These are phyloP conservation scores for Dexiosoma caninum DNA, from an alignment of 2,888 invertebrate genomes.

Conservation along the genomic window DNA sequence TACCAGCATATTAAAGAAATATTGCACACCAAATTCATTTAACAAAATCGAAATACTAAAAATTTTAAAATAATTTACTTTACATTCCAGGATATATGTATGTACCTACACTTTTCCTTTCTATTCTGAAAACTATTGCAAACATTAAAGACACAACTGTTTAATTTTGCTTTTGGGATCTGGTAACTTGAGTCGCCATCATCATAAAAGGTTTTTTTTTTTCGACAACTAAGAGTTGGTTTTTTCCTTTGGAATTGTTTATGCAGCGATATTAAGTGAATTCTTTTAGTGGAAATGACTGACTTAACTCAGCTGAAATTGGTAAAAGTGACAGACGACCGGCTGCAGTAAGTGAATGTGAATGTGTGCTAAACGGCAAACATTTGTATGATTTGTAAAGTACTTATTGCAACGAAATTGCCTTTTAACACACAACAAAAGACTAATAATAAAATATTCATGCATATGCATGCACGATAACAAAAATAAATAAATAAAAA, in stretches of 20 bases:
- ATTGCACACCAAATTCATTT: no score
- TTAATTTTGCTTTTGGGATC: not conserved
- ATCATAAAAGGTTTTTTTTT: not conserved
- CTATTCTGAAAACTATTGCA: no score
- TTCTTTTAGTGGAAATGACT: constrained; percentile 47
- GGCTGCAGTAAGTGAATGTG: not conserved
- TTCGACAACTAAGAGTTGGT: not conserved
- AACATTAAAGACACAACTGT: not conserved
- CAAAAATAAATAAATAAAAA: not conserved
- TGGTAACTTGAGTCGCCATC: constrained; percentile 25
- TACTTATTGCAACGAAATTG: constrained; percentile 46
- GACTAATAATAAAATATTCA: constrained; percentile 39
- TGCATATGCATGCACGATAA: constrained; percentile 38
- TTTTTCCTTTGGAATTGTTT: constrained; percentile 4
- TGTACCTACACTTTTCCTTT: no score
- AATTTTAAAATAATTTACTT: no score
- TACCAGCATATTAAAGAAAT: no score
- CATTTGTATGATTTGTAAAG: constrained; percentile 46
- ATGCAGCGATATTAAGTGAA: constrained; percentile 19
- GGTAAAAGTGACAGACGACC: constrained; percentile 33
- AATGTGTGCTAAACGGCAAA: constrained; percentile 4
- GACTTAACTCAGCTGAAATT: constrained; percentile 15
- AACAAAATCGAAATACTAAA: no score
- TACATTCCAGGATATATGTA: no score
- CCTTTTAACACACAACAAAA: constrained; percentile 29